Evolutionary conservation across 1,140 invertebrate genomes (phyloP), one percentile per base, ranked within the genome.

Genomic region (Ephestia elutella): DNA sequence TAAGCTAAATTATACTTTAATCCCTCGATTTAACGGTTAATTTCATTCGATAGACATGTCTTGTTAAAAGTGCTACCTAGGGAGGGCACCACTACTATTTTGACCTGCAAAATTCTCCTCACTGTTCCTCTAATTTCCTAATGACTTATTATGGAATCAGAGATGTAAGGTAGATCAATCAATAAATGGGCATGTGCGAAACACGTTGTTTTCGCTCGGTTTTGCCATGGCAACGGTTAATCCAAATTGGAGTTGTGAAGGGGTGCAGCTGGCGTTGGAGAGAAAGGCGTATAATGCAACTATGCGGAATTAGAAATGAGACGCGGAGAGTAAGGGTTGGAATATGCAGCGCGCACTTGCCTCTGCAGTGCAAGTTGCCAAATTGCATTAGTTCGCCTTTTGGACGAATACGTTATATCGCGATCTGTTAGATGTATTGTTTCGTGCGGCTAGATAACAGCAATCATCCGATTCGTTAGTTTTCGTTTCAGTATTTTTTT

Each of bases 311-410:
- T 5, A 15, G 66, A 81, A 63, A n/a, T n/a, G n/a, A 70, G 71
- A 56, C 78, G 73, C 3, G 54, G 50, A 32, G 19, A 55, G 49
- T 50, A 50, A 49, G 73, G 75, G 77, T 65, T 60, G 65, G 61
- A 64, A 65, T 65, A 65, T 79, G 78, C 73, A 82, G 57, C 75
- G 69, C 70, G 67, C 71, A 73, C 67, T 81, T 75, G 69, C 60
- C 21, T 73, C 62, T 63, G 65, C 70, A 66, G n/a, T n/a, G n/a
- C n/a, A n/a, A n/a, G n/a, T n/a, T 62, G 66, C 66, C 67, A 83
- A 81, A 83, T 86, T 86, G 80, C 76, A 86, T 86, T 86, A 82
- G 62, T 18, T 38, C 54, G 62, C 56, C 62, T 63, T 67, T 63
- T 68, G 67, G 56, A 60, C 38, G 68, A 66, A 59, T 51, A 57